phyloP scores from a whole-genome alignment of 2,797 vertebrate species.

The Paratrypauchen microcephalus region DNA sequence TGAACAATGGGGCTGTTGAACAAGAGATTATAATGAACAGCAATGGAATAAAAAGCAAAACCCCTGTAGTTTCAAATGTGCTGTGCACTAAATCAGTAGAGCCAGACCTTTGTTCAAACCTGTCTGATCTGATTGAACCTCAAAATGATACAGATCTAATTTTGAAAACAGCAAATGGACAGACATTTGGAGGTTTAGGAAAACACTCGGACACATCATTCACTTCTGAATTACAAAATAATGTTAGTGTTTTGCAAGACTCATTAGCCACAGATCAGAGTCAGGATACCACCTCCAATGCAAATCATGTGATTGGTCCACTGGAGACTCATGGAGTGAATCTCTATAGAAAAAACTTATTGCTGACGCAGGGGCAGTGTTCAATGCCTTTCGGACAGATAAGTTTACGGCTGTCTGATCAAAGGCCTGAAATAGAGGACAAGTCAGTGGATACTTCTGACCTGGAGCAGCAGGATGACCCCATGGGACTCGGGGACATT shows the following conservation, averaged over 20 bases:
- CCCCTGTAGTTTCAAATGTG: conserved; percentile 39
- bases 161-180: conserved; percentile 59
- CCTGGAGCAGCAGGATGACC: conserved; percentile 89
- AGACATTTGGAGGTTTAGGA: conserved; percentile 64
- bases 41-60: conserved; percentile 27
- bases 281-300: conserved; percentile 73
- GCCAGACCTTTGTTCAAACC: conserved; percentile 80
- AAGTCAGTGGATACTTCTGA: conserved; percentile 94
- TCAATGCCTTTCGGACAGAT: conserved; percentile 73
- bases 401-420: conserved; percentile 70
- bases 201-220: conserved; percentile 47
- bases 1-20: conserved; percentile 26
- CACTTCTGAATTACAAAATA: conserved; percentile 63
- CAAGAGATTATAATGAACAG: conserved; percentile 19
- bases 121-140: conserved; percentile 72
- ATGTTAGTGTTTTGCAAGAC: conserved; percentile 65
- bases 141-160: conserved; percentile 54
- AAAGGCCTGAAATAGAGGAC: conserved; percentile 83
- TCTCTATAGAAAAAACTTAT: conserved; percentile 47
- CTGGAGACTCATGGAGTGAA: conserved; percentile 54
- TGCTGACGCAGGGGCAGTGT: conserved; percentile 66
- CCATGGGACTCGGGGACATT: conserved; percentile 93
- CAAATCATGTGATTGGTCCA: conserved; percentile 69
- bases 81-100: conserved; percentile 73
- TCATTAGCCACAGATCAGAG: conserved; percentile 36